These are phyloP conservation scores for Xenus cinereus DNA, from an alignment of 2,113 vertebrate species.

Conservation along the genomic window DNA sequence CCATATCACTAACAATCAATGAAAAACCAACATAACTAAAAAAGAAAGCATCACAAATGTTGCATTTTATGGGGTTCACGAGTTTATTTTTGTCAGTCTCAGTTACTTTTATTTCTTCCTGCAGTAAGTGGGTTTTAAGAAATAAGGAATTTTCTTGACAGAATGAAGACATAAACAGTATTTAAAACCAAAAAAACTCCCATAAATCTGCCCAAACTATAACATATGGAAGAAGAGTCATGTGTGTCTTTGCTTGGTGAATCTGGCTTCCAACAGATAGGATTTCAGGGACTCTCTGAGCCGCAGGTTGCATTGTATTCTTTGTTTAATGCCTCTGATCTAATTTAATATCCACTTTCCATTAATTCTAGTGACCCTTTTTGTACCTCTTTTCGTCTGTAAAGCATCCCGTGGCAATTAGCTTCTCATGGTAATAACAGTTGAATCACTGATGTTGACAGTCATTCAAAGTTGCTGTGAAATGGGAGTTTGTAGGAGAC, in stretches of 20 bases:
- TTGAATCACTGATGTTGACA: background rate
- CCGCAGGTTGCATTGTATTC: background rate
- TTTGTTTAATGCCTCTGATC: background rate
- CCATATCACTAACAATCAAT: background rate
- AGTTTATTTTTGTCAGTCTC: background rate
- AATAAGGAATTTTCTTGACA: background rate
- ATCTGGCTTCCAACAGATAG: background rate
- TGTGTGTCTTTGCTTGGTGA: background rate
- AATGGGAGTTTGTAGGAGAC: background rate
- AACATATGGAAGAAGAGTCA: background rate
- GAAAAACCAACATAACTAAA: background rate
- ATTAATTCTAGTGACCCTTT: background rate
- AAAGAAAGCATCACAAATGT: background rate
- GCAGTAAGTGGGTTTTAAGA: background rate
- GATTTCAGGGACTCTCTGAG: background rate
- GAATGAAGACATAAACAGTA: background rate
- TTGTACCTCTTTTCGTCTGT: background rate
- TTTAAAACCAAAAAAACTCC: background rate
- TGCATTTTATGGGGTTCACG: background rate
- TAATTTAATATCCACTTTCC: background rate
- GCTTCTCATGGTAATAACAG: background rate
- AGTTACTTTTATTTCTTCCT: background rate
- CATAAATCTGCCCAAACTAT: background rate
- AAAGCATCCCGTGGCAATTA: background rate
- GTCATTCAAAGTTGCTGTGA: conserved; percentile 20